phyloP scores from a whole-genome alignment of 2,888 invertebrate genomes.

The Drosophila antonietae region DNA sequence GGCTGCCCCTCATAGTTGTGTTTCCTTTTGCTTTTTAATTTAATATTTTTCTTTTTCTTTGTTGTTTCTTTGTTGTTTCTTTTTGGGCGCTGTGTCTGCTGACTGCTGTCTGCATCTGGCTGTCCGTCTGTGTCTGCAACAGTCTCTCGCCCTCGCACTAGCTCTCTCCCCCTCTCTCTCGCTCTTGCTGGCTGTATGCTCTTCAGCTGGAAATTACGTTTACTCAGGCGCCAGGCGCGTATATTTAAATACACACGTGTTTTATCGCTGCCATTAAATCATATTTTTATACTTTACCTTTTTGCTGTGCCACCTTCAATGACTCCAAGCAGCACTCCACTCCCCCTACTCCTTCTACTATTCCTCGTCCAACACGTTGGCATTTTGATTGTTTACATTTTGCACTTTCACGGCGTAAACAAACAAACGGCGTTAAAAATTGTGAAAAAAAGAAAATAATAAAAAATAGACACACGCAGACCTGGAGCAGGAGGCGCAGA shows the following conservation, averaged over 20 bases:
- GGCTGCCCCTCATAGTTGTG: constrained; percentile 43
- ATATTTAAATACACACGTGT: constrained; percentile 85
- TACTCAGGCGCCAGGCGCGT: constrained; percentile 84
- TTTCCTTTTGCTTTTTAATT: constrained; percentile 72
- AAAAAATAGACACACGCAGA: constrained; percentile 41
- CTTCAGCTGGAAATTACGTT: constrained; percentile 83
- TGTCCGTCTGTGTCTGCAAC: constrained; percentile 43
- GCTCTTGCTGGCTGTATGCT: constrained; percentile 27
- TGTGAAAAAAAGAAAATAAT: constrained; percentile 47
- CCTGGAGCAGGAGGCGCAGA: constrained; percentile 24
- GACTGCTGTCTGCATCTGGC: constrained; percentile 52
- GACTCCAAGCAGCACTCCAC: constrained; percentile 30
- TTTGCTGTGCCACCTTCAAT: constrained; percentile 65
- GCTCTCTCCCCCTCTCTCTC: constrained; percentile 1
- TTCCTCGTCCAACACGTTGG: constrained; percentile 51
- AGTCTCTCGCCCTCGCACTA: constrained; percentile 1
- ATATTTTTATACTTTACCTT: constrained; percentile 83
- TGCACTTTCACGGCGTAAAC: constrained; percentile 81
- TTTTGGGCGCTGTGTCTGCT: constrained; percentile 37
- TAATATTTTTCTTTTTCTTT: constrained; percentile 73
- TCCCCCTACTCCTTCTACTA: not conserved
- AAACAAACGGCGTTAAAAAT: constrained; percentile 74
- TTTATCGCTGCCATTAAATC: constrained; percentile 85
- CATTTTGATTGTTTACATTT: constrained; percentile 83
- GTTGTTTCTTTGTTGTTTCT: constrained; percentile 70